Evolutionary conservation across 2,797 vertebrate species (phyloP).

Genomic region (Pogoniulus pusillus): DNA sequence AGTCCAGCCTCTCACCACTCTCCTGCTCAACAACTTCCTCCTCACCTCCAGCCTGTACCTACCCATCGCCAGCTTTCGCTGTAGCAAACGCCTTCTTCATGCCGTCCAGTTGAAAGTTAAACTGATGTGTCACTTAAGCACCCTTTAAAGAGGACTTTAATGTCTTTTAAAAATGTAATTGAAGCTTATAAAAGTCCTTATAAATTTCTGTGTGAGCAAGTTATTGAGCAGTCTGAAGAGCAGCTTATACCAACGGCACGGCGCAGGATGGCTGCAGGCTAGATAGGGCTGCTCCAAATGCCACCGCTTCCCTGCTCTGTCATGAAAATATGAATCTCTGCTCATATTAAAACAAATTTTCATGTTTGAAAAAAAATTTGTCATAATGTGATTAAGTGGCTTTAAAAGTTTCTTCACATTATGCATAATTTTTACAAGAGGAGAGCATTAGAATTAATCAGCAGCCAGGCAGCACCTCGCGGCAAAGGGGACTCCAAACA

Average conservation of each 20-base stretch:
- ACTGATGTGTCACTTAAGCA: conserved; percentile 54
- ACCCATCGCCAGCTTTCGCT: too few species aligned
- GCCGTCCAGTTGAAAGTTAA: conserved; percentile 52
- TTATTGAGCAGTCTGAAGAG: conserved; percentile 67
- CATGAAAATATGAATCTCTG: conserved; percentile 65
- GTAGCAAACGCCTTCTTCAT: background rate
- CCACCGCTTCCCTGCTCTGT: conserved; percentile 49
- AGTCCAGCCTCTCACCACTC: too few species aligned
- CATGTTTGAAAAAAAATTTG: conserved; percentile 65
- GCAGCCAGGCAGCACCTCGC: conserved; percentile 21
- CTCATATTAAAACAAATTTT: conserved; percentile 75
- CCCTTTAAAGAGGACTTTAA: conserved; percentile 51
- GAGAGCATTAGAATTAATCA: conserved; percentile 48
- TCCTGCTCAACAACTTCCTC: too few species aligned
- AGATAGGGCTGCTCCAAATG: conserved; percentile 63
- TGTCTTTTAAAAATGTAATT: conserved; percentile 69
- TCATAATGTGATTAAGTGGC: conserved; percentile 71
- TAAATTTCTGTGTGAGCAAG: conserved; percentile 69
- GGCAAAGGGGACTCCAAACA: conserved; percentile 19
- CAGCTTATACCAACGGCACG: conserved; percentile 51
- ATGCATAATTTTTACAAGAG: conserved; percentile 70
- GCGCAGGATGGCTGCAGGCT: conserved; percentile 61
- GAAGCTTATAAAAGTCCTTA: conserved; percentile 72
- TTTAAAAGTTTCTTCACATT: conserved; percentile 67
- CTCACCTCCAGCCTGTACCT: too few species aligned